Conservation (phyloP, 2,888 invertebrate genomes). For the Lymantria dispar region DNA sequence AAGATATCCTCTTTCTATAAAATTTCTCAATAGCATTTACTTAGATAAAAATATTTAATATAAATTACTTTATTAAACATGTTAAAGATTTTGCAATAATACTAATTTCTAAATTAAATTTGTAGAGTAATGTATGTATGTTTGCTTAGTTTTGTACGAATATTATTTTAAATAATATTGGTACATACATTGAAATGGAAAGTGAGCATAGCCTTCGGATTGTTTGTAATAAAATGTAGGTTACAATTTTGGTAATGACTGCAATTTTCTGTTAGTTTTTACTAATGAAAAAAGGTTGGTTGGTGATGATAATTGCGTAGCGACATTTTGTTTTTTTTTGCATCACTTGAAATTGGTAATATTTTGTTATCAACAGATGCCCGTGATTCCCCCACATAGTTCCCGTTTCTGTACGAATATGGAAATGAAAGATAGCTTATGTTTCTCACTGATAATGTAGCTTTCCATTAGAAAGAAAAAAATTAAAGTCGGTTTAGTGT, state of each 20-base stretch:
- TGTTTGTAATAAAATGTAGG: slow-evolving; percentile 2
- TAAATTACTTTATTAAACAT: slow-evolving; percentile 1
- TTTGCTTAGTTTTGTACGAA: slow-evolving; percentile 12
- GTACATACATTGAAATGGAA: slow-evolving; percentile 5
- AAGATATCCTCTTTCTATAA: slow-evolving; percentile 18
- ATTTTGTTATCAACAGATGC: too few relatives aligned
- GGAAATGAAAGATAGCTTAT: too few relatives aligned
- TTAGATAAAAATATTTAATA: slow-evolving; percentile 17
- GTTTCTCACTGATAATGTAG: too few relatives aligned
- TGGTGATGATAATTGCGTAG: too few relatives aligned
- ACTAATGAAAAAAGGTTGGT: background rate
- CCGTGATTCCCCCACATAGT: too few relatives aligned
- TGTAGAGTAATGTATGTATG: slow-evolving; percentile 9
- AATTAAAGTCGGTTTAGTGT: too few relatives aligned
- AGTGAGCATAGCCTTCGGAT: slow-evolving; percentile 11
- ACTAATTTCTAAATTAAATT: slow-evolving; percentile 5
- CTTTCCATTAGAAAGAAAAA: too few relatives aligned
- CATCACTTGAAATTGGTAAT: too few relatives aligned
- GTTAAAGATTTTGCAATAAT: slow-evolving; percentile 11
- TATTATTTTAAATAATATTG: slow-evolving; percentile 2
- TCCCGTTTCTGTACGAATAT: too few relatives aligned
- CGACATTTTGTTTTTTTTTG: too few relatives aligned
- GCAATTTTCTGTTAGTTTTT: background rate
- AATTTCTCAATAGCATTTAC: slow-evolving; percentile 28
- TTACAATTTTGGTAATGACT: background rate